Base-by-base conservation (phyloP, 2,797 vertebrate species). In the Paramormyrops hopkinsi region DNA sequence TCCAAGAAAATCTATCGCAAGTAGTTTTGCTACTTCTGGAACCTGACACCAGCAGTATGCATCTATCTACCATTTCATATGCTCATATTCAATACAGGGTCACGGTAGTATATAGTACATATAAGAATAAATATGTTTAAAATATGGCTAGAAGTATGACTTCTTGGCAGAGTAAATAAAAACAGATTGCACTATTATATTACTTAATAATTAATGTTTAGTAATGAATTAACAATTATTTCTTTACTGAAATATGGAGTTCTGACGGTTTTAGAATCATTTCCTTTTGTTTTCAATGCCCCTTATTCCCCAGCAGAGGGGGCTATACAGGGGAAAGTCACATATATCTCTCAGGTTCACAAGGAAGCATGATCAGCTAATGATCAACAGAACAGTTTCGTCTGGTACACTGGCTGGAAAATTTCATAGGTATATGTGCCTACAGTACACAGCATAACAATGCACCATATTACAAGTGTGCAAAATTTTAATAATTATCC, bases 271-370 rank as follows among this genome's bases (percentile, higher is more conserved):
- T 54, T n/a, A 41, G 29, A 25, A 86, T 50, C 5, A 29, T 86
- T 48, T 56, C 2, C n/a, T 69, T 29, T 9, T 65, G n/a, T 44
- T 62, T 44, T 53, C 12, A 44, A 88, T 51, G 59, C 17, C 85
- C 25, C 17, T 25, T 53, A 14, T 89, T 85, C 48, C 17, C 87
- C 90, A 91, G 54, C 53, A 91, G 89, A 88, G 89, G 89, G 87
- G 11, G 87, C 59, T 86, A 88, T n/a, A 41, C 25, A 53, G 19
- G 69, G 65, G 37, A 54, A 85, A 50, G 29, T 33, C 6, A 56
- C 0, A 14, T 7, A 22, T 12, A 88, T 85, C 19, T 46, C 29
- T 53, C 51, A 88, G 29, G 9, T 29, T 65, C 29, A 29, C 46
- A 87, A n/a, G 17, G 29, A n/a, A 88, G 54, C 25, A 4, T 56